Base-by-base conservation (phyloP, 2,113 vertebrate genomes). In the Ameiurus melas region DNA sequence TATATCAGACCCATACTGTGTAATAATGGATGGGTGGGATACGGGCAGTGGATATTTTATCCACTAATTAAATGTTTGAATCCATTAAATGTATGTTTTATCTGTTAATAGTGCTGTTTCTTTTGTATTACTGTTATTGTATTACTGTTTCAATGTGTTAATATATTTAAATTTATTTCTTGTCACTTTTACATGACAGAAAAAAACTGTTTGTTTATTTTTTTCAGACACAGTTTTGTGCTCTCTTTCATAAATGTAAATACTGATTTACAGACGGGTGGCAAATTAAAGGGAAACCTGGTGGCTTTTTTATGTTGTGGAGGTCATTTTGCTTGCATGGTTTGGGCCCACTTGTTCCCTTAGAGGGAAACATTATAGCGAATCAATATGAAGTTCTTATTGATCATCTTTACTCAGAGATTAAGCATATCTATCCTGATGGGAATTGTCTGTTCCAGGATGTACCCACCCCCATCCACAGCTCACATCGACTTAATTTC, bases 191-290 rank as follows among this genome's bases (percentile, higher is more conserved):
- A 86, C 88, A 90, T 85, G 85, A 90, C 87, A 90, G 75, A 53
- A 90, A 91, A 84, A 70, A 60, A 87, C 84, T 90, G 78, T 91
- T 91, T 92, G 84, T 93, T 94, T 92, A 91, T 93, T 93, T 94
- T 86, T 68, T 84, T 89, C 92, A 91, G 90, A 91, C 91, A 84
- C 87, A 84, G 87, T 91, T 84, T 83, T 75, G 84, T 85, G 55
- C 53, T 66, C 80, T 84, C 53, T 90, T 88, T 85, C 87, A 85
- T 92, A 83, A 88, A 88, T 95, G 93, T 95, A 95, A 92, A 95
- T 95, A 94, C 91, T 75, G n/a, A 58, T 86, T 91, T 88, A 60
- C 79, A 82, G 79, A 36, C 10, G 30, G 79, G 53, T 60, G 57
- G 80, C 57, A 83, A 83, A 83, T 83, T 83, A 83, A 83, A 83